Evolutionary conservation across 1,140 invertebrate genomes (phyloP).

Genomic region (Luehdorfia chinensis): DNA sequence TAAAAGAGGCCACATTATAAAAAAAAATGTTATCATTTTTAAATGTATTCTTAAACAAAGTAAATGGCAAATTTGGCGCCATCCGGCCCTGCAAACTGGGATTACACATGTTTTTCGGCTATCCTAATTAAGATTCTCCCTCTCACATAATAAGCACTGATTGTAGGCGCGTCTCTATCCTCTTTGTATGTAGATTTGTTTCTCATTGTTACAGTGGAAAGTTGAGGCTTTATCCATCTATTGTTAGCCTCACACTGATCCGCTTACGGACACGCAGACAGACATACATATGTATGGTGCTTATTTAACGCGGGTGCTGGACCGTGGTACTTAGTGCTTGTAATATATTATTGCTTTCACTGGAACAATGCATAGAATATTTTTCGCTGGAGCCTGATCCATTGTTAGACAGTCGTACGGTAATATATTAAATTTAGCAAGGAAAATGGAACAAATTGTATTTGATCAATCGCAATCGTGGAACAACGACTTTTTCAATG

Average conservation of each 20-base stretch:
- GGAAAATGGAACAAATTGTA: too few species aligned
- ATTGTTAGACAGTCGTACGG: too few species aligned
- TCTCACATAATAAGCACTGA: background rate
- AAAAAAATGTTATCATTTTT: too few species aligned
- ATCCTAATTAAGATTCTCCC: slow-evolving; percentile 10
- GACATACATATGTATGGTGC: background rate
- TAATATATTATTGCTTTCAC: slow-evolving; percentile 10
- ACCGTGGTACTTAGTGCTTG: background rate
- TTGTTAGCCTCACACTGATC: slow-evolving; percentile 12
- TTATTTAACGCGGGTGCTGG: background rate
- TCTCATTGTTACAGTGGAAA: slow-evolving; percentile 6
- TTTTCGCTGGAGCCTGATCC: background rate
- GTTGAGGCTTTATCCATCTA: slow-evolving; percentile 9
- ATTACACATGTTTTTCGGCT: background rate
- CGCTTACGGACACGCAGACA: slow-evolving; percentile 1
- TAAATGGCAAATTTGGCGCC: too few species aligned
- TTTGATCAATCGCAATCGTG: too few species aligned
- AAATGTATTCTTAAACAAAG: too few species aligned
- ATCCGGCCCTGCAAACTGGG: too few species aligned
- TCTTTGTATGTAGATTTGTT: slow-evolving; percentile 12
- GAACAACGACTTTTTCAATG: too few species aligned
- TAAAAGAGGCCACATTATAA: too few species aligned
- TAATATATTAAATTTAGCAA: too few species aligned
- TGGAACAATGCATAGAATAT: slow-evolving; percentile 4
- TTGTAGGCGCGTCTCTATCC: background rate